Conservation (phyloP, 1,140 invertebrate species). For the Temnothorax longispinosus region DNA sequence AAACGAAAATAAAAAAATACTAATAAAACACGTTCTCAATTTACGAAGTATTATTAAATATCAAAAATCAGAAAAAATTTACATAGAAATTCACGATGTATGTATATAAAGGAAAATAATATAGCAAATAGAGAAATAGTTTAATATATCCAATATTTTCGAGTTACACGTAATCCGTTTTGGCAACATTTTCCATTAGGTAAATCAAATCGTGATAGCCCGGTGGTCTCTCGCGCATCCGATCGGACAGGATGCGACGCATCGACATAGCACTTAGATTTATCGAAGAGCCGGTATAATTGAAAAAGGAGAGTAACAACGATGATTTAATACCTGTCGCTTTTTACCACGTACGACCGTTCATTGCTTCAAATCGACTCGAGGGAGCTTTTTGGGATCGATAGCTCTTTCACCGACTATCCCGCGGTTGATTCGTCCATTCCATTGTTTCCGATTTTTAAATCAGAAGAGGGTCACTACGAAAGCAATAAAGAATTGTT, state of each 20-base stretch:
- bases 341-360: constrained; percentile 60
- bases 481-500: constrained; percentile 15
- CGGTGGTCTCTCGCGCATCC: constrained; percentile 22
- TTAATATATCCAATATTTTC: background rate
- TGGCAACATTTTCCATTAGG: constrained; percentile 42
- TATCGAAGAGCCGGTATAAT: constrained; percentile 52
- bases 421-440: constrained; percentile 27
- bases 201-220: constrained; percentile 43
- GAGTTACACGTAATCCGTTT: background rate
- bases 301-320: constrained; percentile 60
- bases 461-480: constrained; percentile 16
- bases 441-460: constrained; percentile 39
- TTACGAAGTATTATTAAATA: background rate
- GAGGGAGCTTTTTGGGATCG: constrained; percentile 55
- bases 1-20: background rate
- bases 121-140: constrained; percentile 12
- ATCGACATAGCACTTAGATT: constrained; percentile 58
- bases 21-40: background rate
- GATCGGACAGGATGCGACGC: constrained; percentile 21
- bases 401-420: constrained; percentile 49
- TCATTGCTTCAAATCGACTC: constrained; percentile 61
- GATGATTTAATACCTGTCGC: constrained; percentile 58
- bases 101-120: background rate
- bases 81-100: background rate
- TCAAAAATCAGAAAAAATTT: background rate